These are phyloP conservation scores for Leontopithecus rosalia DNA, from an alignment of 2,797 vertebrate genomes.

Conservation along the genomic window DNA sequence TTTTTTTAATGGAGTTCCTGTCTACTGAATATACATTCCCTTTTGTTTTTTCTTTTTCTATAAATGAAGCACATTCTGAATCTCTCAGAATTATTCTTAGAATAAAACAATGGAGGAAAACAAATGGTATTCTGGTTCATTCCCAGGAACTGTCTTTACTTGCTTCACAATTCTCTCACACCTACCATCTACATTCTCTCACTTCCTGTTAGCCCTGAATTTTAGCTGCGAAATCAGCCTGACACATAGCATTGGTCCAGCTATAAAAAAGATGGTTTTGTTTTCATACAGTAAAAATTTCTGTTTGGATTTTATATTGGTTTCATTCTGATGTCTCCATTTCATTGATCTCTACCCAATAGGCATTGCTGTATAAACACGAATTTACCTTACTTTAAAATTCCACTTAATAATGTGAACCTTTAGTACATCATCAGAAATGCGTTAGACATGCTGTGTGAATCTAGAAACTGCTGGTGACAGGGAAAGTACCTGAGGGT, in stretches of 20 bases:
- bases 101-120: conserved; percentile 13
- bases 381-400: conserved; percentile 10
- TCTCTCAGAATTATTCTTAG: conserved; percentile 28
- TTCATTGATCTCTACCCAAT: background rate
- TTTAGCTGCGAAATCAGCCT: background rate
- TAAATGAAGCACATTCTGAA: conserved; percentile 35
- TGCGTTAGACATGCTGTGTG: background rate
- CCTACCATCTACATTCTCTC: background rate
- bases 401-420: conserved; percentile 31
- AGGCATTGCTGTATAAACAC: background rate
- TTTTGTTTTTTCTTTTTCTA: conserved; percentile 14
- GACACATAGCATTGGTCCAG: background rate
- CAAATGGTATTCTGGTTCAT: background rate
- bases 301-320: conserved; percentile 36
- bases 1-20: conserved; percentile 85
- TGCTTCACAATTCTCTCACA: background rate
- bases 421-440: background rate
- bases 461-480: conserved; percentile 16
- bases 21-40: conserved; percentile 58
- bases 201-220: background rate
- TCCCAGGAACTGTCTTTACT: background rate
- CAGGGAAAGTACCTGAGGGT: background rate
- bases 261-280: background rate
- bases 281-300: background rate
- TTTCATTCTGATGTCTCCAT: background rate